A percentile compares a stretch with the other conserved stretches of the same genome.
Conservation (phyloP, 2,797 vertebrate species). For the Glyptemys insculpta region DNA sequence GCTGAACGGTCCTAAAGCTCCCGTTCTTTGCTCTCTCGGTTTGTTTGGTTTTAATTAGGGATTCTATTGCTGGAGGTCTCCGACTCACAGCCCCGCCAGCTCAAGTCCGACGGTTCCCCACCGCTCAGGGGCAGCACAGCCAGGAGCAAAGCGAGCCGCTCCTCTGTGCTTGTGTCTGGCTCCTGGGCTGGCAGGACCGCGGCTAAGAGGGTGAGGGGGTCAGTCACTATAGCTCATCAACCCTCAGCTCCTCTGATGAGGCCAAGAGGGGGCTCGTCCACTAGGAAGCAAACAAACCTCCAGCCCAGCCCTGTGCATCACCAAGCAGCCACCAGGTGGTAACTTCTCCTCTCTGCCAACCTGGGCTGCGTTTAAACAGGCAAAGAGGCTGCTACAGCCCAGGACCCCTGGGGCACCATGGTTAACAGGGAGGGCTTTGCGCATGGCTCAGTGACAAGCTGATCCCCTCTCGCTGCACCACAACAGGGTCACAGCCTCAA, state of each 20-base stretch:
- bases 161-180: not conserved
- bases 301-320: not conserved
- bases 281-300: not conserved
- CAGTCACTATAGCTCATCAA: not conserved
- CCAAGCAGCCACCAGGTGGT: not conserved
- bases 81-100: not conserved
- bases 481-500: no score
- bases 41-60: slow-evolving; percentile 51
- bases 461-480: not conserved
- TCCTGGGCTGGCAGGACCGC: not conserved
- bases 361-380: not conserved
- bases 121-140: not conserved
- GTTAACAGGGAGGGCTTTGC: not conserved
- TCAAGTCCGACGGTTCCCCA: not conserved
- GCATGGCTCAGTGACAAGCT: not conserved
- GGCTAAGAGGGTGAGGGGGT: not conserved
- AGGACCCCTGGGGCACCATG: not conserved
- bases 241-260: not conserved
- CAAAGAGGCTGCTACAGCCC: no score
- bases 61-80: not conserved
- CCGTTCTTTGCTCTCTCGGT: not conserved
- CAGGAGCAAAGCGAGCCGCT: not conserved
- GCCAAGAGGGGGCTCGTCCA: not conserved
- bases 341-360: not conserved
- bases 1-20: not conserved